Conservation (phyloP, 2,797 vertebrate species). For the Menidia menidia region DNA sequence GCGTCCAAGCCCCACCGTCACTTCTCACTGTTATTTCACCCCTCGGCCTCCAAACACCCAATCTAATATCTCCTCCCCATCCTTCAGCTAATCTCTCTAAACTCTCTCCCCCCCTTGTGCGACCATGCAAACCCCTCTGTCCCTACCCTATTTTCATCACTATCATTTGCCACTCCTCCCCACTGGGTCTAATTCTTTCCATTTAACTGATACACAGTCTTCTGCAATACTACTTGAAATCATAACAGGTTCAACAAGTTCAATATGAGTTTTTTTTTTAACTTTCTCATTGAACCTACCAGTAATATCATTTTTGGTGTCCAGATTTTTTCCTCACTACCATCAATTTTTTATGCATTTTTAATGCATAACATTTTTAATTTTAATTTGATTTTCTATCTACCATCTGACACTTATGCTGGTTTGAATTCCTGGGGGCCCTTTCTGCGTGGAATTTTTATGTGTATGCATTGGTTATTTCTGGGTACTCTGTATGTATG, state of each 20-base stretch:
- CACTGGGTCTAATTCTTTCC: constrained; percentile 30
- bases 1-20: constrained; percentile 39
- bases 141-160: constrained; percentile 15
- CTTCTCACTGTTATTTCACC: constrained; percentile 62
- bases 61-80: constrained; percentile 43
- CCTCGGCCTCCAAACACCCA: constrained; percentile 48
- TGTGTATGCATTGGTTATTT: too few species aligned
- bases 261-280: neutral
- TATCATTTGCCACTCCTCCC: constrained; percentile 20
- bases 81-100: constrained; percentile 29
- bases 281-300: neutral
- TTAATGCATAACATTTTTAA: too few species aligned
- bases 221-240: neutral
- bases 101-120: constrained; percentile 30
- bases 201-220: constrained; percentile 21
- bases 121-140: constrained; percentile 17
- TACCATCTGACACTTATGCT: neutral
- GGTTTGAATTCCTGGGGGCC: too few species aligned
- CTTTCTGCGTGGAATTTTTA: too few species aligned
- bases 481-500: too few species aligned
- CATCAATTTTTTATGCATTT: too few species aligned
- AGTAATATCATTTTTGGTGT: neutral
- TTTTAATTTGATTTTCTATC: neutral
- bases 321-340: neutral
- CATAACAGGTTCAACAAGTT: neutral